These are phyloP conservation scores for Adela reaumurella DNA, from an alignment of 2,888 invertebrate genomes.

Conservation along the genomic window DNA sequence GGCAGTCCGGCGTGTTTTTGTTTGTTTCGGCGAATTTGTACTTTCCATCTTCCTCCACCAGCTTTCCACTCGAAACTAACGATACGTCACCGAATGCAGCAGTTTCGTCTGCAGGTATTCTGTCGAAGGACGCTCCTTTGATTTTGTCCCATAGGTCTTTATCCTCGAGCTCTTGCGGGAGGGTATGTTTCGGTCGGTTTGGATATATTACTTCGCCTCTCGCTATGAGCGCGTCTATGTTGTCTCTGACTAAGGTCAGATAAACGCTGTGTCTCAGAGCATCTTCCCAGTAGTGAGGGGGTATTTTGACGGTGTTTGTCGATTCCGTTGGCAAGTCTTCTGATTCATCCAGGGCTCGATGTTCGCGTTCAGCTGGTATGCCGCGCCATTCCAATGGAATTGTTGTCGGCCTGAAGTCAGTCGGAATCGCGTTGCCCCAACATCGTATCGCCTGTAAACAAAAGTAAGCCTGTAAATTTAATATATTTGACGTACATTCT, in stretches of 20 bases:
- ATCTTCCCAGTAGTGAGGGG: constrained; percentile 61
- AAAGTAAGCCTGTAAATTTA: no score
- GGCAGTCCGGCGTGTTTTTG: constrained; percentile 25
- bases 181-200: constrained; percentile 16
- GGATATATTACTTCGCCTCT: constrained; percentile 26
- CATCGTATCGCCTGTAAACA: not conserved
- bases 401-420: constrained; percentile 39
- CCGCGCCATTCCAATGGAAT: constrained; percentile 40
- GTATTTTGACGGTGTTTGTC: constrained; percentile 21
- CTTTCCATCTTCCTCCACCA: constrained; percentile 49
- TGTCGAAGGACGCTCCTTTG: constrained; percentile 41
- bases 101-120: constrained; percentile 28
- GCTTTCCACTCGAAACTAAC: constrained; percentile 60
- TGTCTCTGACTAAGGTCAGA: constrained; percentile 58
- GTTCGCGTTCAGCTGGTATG: no score
- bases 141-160: constrained; percentile 48
- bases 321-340: constrained; percentile 23
- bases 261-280: constrained; percentile 66
- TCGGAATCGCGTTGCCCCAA: not conserved
- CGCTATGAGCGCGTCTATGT: constrained; percentile 47
- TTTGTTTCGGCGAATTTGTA: constrained; percentile 56
- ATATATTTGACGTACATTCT: no score
- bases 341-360: constrained; percentile 7
- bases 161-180: constrained; percentile 35
- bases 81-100: constrained; percentile 61